phyloP scores from a whole-genome alignment of 23 tunicate species.

The Clavelina lepadiformis region DNA sequence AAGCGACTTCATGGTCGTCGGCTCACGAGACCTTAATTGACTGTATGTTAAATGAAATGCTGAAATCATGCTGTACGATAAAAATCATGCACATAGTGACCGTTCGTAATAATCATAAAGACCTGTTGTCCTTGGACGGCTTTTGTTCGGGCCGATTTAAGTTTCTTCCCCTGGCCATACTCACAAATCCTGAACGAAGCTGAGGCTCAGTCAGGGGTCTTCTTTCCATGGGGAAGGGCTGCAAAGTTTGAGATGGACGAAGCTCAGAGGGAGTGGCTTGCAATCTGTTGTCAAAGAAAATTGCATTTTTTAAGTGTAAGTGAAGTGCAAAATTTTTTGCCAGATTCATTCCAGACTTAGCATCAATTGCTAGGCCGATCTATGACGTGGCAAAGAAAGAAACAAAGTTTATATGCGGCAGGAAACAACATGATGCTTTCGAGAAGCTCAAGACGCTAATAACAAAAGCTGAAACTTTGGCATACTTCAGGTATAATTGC shows the following conservation, averaged over 20 bases:
- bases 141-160: neutral
- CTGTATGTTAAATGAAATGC: no score
- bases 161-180: conserved; percentile 9
- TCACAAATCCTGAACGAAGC: conserved; percentile 9
- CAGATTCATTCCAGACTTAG: conserved; percentile 26
- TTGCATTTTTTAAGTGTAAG: no score
- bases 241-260: neutral
- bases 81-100: no score
- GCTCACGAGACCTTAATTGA: no score
- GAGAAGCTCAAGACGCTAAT: neutral
- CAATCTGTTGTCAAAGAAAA: no score
- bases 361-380: conserved; percentile 22
- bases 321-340: conserved; percentile 19
- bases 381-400: conserved; percentile 3
- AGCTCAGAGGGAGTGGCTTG: no score
- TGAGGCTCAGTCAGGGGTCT: conserved; percentile 13
- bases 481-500: conserved; percentile 5
- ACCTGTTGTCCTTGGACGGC: neutral
- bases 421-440: conserved; percentile 5
- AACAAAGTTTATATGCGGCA: conserved; percentile 1
- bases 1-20: no score
- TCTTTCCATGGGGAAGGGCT: conserved; percentile 23
- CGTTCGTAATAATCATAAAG: no score
- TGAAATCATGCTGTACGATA: no score
- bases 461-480: conserved; percentile 5